Evolutionary conservation across 2,888 invertebrate genomes (phyloP), one percentile per base, ranked within the genome.

Genomic region (Bellardia bayeri): DNA sequence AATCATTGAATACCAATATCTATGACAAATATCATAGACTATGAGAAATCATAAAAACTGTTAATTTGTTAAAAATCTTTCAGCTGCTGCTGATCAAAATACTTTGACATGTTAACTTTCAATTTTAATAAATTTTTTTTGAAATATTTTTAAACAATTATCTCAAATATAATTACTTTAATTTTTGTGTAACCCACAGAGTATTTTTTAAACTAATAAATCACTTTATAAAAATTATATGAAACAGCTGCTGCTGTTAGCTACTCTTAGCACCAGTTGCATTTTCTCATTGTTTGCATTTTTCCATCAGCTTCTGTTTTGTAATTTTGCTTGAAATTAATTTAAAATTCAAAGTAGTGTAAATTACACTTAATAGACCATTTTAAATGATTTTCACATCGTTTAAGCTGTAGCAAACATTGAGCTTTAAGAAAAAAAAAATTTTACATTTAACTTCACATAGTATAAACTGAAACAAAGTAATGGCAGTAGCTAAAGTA

Each of bases 311-410:
- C 87, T 87, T 78, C 87, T 87, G 84, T 83, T 61, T 80, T 37
- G 6, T 16, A 23, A n/a, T 80, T 40, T 69, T 11, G 37, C n/a
- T 79, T 40, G 13, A 79, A 79, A 86, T 78, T 82, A 86, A 83
- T 83, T 84, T 79, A 69, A 85, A 74, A 75, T 84, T 82, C 78
- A 84, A 82, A 78, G 66, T 75, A 82, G 82, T 61, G 54, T 87
- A 87, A 84, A 84, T 87, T 87, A 87, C 87, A 83, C 84, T 87
- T 87, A 87, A 87, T 87, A 84, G 87, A 74, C 76, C 76, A 83
- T 83, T 84, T 87, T 83, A 80, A 81, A 80, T 81, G 76, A 76
- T 64, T 87, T 84, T 87, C 87, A 87, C 84, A 84, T 71, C 54
- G 45, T 82, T 68, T 69, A 83, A 75, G 23, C 11, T 68, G 14